Base-by-base conservation (phyloP, 2,888 invertebrate species). In the Chymomyza amoena region DNA sequence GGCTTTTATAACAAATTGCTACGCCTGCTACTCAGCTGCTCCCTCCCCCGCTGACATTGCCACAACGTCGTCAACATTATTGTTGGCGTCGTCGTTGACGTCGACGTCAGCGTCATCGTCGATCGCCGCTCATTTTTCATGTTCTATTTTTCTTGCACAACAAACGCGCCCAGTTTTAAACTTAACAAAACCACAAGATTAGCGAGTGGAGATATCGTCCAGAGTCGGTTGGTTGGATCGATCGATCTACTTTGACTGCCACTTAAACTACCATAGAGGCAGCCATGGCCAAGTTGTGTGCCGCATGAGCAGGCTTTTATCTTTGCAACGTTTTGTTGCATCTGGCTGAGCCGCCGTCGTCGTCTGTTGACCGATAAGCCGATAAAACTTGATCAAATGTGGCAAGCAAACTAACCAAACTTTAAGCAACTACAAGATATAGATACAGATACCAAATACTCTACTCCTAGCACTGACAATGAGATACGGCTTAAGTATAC, bases 101-200 rank as follows among this genome's bases (percentile, higher is more conserved):
- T 82, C 87, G 81, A 76, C 84, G 80, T 80, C 77, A 68, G 59
- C 63, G 72, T n/a, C n/a, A n/a, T n/a, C n/a, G n/a, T 72, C 62
- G 73, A 73, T 66, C 65, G 66, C 64, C 68, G 74, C 72, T 82
- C 87, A 88, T 87, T 87, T 84, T 82, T 82, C 87, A 81, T 82
- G 87, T 82, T 84, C 87, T 77, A 84, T 77, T 87, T 73, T 61
- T 67, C 66, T 70, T 72, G 84, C 20, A 25, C 57, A 57, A 25
- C 84, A 78, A 86, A 75, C 71, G 75, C 78, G 54, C 54, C 54
- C 54, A 54, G 54, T 20, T 54, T 54, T 18, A 54, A 20, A 45
- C 39, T 45, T n/a, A n/a, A 45, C 39, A 45, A 59, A 73, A 72
- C 54, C 65, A 70, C 68, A 72, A 84, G 81, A 87, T 87, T 87